Evolutionary conservation across 2,797 vertebrate species (phyloP).

Genomic region (Neopelma chrysocephalum): DNA sequence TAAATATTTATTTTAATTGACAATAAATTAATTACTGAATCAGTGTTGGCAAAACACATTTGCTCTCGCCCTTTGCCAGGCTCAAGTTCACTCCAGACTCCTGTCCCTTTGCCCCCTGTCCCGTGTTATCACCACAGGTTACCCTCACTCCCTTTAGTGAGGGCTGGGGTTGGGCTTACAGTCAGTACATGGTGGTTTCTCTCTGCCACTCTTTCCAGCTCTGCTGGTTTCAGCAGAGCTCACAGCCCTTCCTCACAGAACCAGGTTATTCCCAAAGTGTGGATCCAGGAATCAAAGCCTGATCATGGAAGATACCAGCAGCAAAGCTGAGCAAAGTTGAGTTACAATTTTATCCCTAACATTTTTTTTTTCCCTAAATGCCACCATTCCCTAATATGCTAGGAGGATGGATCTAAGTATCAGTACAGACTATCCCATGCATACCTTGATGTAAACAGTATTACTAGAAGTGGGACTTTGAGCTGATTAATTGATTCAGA

Average conservation of each 20-base stretch:
- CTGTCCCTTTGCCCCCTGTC: not conserved
- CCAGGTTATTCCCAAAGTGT: not conserved
- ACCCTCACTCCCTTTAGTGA: not conserved
- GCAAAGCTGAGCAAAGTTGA: not conserved
- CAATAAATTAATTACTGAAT: not conserved
- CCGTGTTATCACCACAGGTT: not conserved
- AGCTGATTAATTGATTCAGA: not conserved
- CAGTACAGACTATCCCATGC: not conserved
- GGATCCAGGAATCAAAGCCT: not conserved
- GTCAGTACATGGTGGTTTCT: not conserved
- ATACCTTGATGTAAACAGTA: not conserved
- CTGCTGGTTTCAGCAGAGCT: not conserved
- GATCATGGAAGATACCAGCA: not conserved
- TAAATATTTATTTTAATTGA: not conserved
- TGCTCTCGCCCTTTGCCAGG: not conserved
- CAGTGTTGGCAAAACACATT: not conserved
- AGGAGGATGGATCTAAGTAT: not conserved
- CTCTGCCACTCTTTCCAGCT: not conserved
- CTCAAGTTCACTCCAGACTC: not conserved
- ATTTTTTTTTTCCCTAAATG: not conserved
- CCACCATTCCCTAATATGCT: not conserved
- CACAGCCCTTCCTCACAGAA: not conserved
- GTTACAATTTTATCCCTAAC: not conserved
- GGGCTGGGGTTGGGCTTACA: not conserved
- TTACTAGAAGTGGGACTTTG: not conserved